phyloP scores from a whole-genome alignment of 2,113 vertebrate species.

The Felis catus region DNA sequence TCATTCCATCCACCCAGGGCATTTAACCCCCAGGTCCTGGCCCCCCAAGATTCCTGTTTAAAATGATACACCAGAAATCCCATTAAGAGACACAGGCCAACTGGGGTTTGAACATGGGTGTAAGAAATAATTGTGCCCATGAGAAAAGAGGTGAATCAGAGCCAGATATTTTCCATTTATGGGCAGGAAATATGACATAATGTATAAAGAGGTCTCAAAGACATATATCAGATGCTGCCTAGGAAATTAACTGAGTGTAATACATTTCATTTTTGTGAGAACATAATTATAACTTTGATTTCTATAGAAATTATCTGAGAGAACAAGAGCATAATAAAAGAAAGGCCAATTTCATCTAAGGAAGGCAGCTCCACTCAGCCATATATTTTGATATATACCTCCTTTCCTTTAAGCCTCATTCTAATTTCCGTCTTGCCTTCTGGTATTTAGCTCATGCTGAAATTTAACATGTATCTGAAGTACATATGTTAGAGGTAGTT shows the following conservation, averaged over 20 bases:
- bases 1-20: not conserved
- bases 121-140: not conserved
- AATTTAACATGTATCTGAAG: not conserved
- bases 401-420: not conserved
- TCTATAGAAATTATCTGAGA: not conserved
- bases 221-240: not conserved
- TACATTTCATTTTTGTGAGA: not conserved
- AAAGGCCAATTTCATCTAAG: not conserved
- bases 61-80: not conserved
- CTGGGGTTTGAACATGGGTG: not conserved
- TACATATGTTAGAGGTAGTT: not conserved
- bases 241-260: not conserved
- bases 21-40: not conserved
- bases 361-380: not conserved
- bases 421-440: not conserved
- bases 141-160: not conserved
- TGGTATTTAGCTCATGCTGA: not conserved
- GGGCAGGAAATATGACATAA: not conserved
- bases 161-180: not conserved
- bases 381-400: not conserved
- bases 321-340: not conserved
- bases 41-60: not conserved
- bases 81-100: not conserved
- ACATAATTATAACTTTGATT: not conserved
- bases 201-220: not conserved